These are phyloP conservation scores for Ctenochaetus hawaiiensis DNA, from an alignment of 2,797 vertebrate genomes.

Conservation along the genomic window DNA sequence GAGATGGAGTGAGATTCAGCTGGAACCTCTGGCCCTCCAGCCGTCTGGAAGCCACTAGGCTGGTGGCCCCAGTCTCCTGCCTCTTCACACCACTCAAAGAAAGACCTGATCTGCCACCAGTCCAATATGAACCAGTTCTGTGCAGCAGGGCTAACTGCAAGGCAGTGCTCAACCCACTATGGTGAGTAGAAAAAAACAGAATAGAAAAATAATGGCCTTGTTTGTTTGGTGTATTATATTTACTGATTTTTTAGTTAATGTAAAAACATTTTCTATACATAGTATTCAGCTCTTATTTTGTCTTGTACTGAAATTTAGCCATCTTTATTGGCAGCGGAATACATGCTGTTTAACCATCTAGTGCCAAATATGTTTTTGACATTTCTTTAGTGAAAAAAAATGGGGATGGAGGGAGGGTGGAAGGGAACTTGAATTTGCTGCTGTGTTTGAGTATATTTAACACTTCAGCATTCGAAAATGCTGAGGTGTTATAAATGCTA, in stretches of 20 bases:
- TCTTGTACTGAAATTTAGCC: accelerated
- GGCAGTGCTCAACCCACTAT: slow-evolving; percentile 96
- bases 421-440: background rate
- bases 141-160: slow-evolving; percentile 95
- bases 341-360: background rate
- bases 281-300: background rate
- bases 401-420: background rate
- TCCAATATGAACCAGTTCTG: slow-evolving; percentile 97
- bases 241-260: too few relatives aligned
- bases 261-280: background rate
- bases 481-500: slow-evolving; percentile 20
- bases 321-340: background rate
- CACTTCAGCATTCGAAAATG: slow-evolving; percentile 27
- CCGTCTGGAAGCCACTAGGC: slow-evolving; percentile 93
- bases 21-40: slow-evolving; percentile 99
- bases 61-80: slow-evolving; percentile 96
- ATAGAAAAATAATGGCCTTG: background rate
- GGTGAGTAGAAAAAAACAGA: slow-evolving; percentile 83
- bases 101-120: slow-evolving; percentile 91
- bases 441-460: background rate
- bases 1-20: slow-evolving; percentile 96
- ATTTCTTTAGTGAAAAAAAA: background rate
- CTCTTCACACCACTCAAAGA: slow-evolving; percentile 96
- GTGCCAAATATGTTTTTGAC: background rate
- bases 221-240: background rate